phyloP scores from a whole-genome alignment of 2,113 vertebrate species.

The Nyctereutes procyonoides region DNA sequence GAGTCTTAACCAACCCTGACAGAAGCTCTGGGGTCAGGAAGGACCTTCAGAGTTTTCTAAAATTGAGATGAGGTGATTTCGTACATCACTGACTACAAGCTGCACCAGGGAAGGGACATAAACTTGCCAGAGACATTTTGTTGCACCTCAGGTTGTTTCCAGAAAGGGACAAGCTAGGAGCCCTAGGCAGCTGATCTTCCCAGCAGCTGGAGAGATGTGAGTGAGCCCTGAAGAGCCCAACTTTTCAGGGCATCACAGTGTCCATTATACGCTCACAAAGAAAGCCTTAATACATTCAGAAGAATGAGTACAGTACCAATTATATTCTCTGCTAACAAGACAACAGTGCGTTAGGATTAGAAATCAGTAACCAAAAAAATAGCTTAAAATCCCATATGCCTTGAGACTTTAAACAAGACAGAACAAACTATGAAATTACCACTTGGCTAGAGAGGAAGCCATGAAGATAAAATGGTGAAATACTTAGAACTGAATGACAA shows the following conservation, averaged over 20 bases:
- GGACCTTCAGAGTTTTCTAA: neutral
- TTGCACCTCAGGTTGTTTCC: neutral
- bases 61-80: neutral
- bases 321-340: neutral
- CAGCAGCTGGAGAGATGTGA: neutral
- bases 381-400: neutral
- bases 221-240: neutral
- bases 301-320: no score
- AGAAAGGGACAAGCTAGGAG: neutral
- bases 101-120: neutral
- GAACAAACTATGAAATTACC: neutral
- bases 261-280: neutral
- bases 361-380: neutral
- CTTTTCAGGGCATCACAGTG: neutral
- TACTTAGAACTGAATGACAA: neutral
- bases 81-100: neutral
- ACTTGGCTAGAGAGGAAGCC: conserved; percentile 1
- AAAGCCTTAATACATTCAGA: neutral
- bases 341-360: neutral
- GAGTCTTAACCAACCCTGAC: neutral
- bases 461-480: conserved; percentile 13
- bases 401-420: neutral
- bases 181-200: neutral
- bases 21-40: neutral
- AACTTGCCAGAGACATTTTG: neutral